phyloP scores from a whole-genome alignment of 2,797 vertebrate species.

The Valencia hispanica region DNA sequence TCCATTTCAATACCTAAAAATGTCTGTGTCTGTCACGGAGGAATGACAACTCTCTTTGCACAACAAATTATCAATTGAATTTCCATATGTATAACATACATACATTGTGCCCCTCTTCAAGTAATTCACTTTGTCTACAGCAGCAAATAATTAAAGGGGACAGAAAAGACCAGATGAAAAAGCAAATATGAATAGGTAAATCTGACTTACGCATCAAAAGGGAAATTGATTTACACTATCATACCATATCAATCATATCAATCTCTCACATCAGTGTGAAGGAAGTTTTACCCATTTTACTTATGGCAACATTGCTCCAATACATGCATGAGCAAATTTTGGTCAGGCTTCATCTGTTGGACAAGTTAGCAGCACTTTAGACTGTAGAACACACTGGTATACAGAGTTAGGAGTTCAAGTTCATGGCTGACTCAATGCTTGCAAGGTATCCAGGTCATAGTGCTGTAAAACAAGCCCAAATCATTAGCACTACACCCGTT shows the following conservation, averaged over 20 bases:
- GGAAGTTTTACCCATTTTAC: not conserved
- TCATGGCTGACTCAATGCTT: not conserved
- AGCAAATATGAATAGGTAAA: slow-evolving; percentile 27
- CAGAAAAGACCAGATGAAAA: slow-evolving; percentile 1
- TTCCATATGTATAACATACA: slow-evolving; percentile 52
- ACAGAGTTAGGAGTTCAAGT: too few species aligned
- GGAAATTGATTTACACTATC: not conserved
- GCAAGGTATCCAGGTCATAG: not conserved
- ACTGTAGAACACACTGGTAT: not conserved
- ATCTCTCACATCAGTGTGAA: not conserved
- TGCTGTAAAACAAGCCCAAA: too few species aligned
- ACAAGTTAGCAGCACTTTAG: not conserved
- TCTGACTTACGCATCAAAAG: not conserved
- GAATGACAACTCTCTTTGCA: slow-evolving; percentile 3
- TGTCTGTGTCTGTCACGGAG: slow-evolving; percentile 1
- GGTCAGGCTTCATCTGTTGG: not conserved
- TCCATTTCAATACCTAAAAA: slow-evolving; percentile 1
- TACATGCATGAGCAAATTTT: not conserved
- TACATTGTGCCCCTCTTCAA: not conserved
- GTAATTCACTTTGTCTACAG: not conserved
- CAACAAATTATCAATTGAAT: slow-evolving; percentile 1
- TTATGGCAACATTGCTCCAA: not conserved
- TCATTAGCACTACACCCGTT: too few species aligned
- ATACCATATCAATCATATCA: too few species aligned
- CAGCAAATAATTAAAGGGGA: not conserved